Evolutionary conservation across 2,888 invertebrate species (phyloP), one percentile per base, ranked within the genome.

Genomic region (Laspeyria flexula): DNA sequence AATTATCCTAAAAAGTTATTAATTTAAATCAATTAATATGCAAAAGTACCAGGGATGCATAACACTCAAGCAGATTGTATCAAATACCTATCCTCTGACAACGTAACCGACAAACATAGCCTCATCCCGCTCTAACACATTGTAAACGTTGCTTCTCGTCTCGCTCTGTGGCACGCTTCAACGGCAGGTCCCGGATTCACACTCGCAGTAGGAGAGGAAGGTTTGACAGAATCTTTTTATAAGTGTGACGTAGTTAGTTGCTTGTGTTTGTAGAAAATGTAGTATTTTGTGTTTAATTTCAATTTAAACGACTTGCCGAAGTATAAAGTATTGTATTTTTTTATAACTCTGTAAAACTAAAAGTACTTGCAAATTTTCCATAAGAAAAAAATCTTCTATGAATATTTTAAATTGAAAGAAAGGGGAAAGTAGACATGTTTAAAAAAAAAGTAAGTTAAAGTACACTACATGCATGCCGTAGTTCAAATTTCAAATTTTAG

Each of bases 131-230:
- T 88, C 89, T 92, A 91, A 91, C 91, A 83, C 85, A 61, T 52
- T 90, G 88, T 90, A 91, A 83, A 87, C 87, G 90, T 91, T 79
- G 90, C 91, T 91, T 90, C 89, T 84, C 89, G 89, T 91, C 90
- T 89, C 87, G 86, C 83, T 79, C 81, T 81, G 77, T 77, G 79
- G 74, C 77, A 79, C 88, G 83, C 88, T 85, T 86, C 83, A 75
- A 65, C 79, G 74, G 80, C 86, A 92, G 92, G 83, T 88, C 90
- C 81, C 75, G 91, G 83, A 88, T 88, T 73, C 91, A 92, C 88
- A 81, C 75, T 79, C 85, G 90, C 81, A 83, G 81, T 92, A 90
- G 90, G 79, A 86, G 88, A 87, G 91, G 88, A 92, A 92, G 92
- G 92, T 92, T 92, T 85, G 92, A 84, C 66, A 65, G 65, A 59